Evolutionary conservation across 2,113 vertebrate genomes (phyloP).

Genomic region (Tragelaphus strepsiceros): DNA sequence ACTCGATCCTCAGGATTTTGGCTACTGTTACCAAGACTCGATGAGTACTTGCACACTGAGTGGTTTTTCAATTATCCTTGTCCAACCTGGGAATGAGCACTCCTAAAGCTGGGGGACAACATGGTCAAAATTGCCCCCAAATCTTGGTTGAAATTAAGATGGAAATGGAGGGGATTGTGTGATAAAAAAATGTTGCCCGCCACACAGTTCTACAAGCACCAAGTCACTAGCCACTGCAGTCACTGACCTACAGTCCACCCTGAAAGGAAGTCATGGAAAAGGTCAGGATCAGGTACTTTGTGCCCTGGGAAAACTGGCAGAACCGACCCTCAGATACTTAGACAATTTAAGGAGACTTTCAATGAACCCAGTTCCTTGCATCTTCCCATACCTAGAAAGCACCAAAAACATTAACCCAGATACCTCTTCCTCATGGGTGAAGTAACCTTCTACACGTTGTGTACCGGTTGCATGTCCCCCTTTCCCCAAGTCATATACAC

Average conservation of each 20-base stretch:
- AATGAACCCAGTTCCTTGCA: neutral
- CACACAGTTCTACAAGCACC: neutral
- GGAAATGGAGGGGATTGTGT: neutral
- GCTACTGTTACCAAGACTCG: neutral
- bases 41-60: neutral
- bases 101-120: neutral
- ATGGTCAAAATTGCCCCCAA: neutral
- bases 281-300: neutral
- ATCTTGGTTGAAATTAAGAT: neutral
- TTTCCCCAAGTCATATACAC: neutral
- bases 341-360: neutral
- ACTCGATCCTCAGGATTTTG: neutral
- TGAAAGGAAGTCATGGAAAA: neutral
- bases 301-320: neutral
- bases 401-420: neutral
- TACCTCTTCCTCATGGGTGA: neutral
- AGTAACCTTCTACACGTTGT: neutral
- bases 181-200: neutral
- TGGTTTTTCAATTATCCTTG: neutral
- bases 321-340: accelerated
- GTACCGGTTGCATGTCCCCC: neutral
- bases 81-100: neutral
- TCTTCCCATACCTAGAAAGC: neutral
- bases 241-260: neutral
- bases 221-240: neutral